Conservation (phyloP, 1,140 invertebrate genomes). For the Lordiphosa collinella region DNA sequence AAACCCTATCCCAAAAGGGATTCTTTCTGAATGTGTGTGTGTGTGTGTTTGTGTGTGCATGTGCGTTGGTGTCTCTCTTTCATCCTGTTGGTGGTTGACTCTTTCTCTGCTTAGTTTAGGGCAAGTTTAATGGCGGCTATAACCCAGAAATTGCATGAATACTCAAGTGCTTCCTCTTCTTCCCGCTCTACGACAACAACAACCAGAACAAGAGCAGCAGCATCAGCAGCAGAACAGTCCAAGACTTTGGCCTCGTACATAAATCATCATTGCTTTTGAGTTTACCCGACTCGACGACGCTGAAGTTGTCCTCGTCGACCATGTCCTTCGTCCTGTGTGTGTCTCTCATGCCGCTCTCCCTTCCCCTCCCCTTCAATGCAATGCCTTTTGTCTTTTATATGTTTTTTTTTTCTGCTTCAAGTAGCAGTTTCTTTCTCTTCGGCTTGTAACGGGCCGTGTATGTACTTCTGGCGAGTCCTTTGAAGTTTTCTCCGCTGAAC, state of each 20-base stretch:
- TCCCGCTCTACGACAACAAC: no score
- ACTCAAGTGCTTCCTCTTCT: constrained; percentile 53
- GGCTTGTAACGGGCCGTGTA: constrained; percentile 9
- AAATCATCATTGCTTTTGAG: constrained; percentile 76
- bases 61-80: constrained; percentile 8
- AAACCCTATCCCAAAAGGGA: constrained; percentile 5
- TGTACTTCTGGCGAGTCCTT: constrained; percentile 23
- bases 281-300: constrained; percentile 31
- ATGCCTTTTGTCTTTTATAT: constrained; percentile 53
- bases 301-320: constrained; percentile 51
- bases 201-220: no score
- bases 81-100: not conserved
- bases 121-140: constrained; percentile 72
- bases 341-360: not conserved
- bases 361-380: constrained; percentile 27
- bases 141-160: constrained; percentile 76
- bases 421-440: constrained; percentile 68
- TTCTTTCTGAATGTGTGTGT: no score
- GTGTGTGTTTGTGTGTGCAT: not conserved
- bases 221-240: constrained; percentile 17
- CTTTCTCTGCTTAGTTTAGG: constrained; percentile 47
- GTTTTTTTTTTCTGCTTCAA: constrained; percentile 55
- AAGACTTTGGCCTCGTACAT: constrained; percentile 65
- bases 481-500: constrained; percentile 30
- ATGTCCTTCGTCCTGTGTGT: constrained; percentile 20